Evolutionary conservation across 1,140 invertebrate genomes (phyloP).

Genomic region (Chlorops oryzae): DNA sequence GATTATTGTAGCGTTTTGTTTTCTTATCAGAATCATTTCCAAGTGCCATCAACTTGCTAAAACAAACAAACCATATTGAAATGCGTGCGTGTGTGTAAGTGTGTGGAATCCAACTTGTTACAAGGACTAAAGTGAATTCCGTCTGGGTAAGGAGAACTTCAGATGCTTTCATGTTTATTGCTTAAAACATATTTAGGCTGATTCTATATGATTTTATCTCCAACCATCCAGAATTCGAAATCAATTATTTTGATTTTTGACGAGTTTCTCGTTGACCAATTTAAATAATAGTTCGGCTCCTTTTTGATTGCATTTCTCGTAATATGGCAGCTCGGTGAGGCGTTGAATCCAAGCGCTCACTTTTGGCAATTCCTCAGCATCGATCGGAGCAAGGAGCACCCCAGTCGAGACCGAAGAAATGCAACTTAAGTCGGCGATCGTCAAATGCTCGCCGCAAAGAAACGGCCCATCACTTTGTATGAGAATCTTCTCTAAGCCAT

Average conservation of each 20-base stretch:
- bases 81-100: no score
- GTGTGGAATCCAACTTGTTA: no score
- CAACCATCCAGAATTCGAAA: no score
- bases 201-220: no score
- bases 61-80: no score
- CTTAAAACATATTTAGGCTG: no score
- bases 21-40: no score
- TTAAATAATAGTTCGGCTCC: conserved; percentile 30
- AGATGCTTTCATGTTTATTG: no score
- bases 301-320: conserved; percentile 37
- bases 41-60: no score
- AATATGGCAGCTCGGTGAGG: conserved; percentile 45
- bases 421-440: conserved; percentile 52
- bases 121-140: no score
- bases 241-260: conserved; percentile 13
- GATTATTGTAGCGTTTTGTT: no score
- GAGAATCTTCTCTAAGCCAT: conserved; percentile 50
- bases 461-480: conserved; percentile 37
- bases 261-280: conserved; percentile 28
- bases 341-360: conserved; percentile 44
- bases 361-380: conserved; percentile 38
- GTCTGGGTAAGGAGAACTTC: no score
- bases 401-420: conserved; percentile 43
- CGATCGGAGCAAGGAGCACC: conserved; percentile 40
- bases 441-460: conserved; percentile 46